Conservation (phyloP, 2,113 vertebrate genomes). For the Cottus gobio region DNA sequence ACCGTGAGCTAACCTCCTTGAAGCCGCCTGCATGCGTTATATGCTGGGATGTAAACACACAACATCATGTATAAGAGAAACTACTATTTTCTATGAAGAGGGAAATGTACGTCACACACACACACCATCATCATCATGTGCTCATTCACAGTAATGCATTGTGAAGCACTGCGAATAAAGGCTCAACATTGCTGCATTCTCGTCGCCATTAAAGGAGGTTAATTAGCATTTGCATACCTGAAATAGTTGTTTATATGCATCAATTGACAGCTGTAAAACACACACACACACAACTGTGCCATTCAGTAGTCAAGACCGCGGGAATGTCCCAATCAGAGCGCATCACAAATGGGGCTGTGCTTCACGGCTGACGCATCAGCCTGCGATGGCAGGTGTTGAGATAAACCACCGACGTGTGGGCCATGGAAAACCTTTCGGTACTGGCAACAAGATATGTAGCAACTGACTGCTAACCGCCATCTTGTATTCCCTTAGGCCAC, state of each 20-base stretch:
- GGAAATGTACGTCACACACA: neutral
- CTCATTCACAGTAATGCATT: constrained; percentile 15
- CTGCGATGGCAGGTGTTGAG: neutral
- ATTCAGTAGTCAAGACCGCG: neutral
- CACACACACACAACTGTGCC: neutral
- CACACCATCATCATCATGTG: neutral
- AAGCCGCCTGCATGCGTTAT: neutral
- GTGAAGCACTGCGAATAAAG: constrained; percentile 6
- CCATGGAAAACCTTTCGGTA: neutral
- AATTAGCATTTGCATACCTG: neutral
- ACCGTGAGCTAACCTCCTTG: neutral
- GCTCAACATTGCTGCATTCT: neutral
- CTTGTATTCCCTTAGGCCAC: constrained; percentile 85
- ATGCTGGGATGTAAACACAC: neutral
- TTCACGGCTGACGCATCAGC: neutral
- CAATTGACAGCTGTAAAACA: neutral
- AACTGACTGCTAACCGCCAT: neutral
- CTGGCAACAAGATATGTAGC: neutral
- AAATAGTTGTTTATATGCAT: neutral
- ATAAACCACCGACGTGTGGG: neutral
- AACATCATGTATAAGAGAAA: neutral
- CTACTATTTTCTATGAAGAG: neutral
- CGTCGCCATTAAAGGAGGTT: neutral
- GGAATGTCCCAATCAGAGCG: neutral
- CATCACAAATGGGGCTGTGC: neutral